A percentile compares a stretch with the other conserved stretches of the same genome.
phyloP scores from a whole-genome alignment of 2,888 invertebrate genomes.

The Hyposoter didymator region DNA sequence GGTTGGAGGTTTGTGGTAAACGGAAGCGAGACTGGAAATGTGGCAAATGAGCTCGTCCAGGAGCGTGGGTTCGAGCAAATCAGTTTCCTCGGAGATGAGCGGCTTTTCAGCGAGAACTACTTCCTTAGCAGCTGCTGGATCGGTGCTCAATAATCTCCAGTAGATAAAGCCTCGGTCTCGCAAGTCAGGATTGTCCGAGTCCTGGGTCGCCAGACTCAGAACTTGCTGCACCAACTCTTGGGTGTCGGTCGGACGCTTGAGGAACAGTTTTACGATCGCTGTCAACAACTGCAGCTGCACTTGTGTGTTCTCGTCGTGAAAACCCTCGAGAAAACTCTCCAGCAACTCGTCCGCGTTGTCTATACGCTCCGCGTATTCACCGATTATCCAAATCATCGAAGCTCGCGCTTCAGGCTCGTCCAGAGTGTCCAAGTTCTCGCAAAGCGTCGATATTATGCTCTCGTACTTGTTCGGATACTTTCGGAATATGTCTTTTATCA shows the following conservation, averaged over 20 bases:
- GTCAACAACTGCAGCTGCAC: conserved; percentile 98
- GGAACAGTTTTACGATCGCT: conserved; percentile 98
- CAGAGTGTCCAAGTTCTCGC: conserved; percentile 98
- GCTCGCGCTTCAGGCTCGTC: conserved; percentile 99
- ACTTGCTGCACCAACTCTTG: conserved; percentile 99
- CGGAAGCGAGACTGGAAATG: conserved; percentile 98
- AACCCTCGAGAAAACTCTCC: conserved; percentile 99
- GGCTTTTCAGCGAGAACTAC: conserved; percentile 99
- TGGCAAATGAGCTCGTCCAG: conserved; percentile 99
- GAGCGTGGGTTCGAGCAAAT: conserved; percentile 97
- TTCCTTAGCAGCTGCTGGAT: conserved; percentile 99
- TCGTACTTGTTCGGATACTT: conserved; percentile 99
- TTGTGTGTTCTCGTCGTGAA: conserved; percentile 98
- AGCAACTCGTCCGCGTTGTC: conserved; percentile 99
- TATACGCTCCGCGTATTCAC: conserved; percentile 99
- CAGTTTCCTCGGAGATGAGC: conserved; percentile 99
- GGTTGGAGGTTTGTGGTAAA: conserved; percentile 99
- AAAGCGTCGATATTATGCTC: conserved; percentile 99
- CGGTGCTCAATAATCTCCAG: conserved; percentile 99
- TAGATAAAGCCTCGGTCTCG: conserved; percentile 99
- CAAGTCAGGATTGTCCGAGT: conserved; percentile 99
- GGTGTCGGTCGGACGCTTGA: conserved; percentile 99
- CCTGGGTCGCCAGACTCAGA: conserved; percentile 94
- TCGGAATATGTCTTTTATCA: conserved; percentile 98
- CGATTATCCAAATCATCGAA: conserved; percentile 98